These are phyloP conservation scores for Echinarachnius parma DNA, from an alignment of 53 echinoderm and acorn worm genomes.

Conservation along the genomic window DNA sequence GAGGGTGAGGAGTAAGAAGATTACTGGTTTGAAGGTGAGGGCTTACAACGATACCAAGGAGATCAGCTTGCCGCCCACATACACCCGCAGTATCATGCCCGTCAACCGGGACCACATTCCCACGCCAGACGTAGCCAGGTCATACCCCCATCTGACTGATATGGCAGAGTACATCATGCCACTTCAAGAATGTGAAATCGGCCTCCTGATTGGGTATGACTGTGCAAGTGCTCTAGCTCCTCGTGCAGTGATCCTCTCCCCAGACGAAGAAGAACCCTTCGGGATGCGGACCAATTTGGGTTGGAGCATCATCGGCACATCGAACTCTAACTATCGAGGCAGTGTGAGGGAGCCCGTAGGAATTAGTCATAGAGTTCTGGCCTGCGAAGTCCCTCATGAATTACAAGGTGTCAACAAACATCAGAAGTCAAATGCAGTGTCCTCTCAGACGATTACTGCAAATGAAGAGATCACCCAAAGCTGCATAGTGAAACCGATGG, in stretches of 20 bases:
- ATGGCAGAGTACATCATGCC: slow-evolving; percentile 44
- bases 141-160: slow-evolving; percentile 33
- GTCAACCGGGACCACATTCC: slow-evolving; percentile 54
- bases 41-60: neutral
- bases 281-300: slow-evolving; percentile 50
- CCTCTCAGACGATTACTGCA: neutral
- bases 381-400: slow-evolving; percentile 8
- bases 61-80: slow-evolving; percentile 2
- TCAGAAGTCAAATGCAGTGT: neutral
- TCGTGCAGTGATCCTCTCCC: slow-evolving; percentile 27
- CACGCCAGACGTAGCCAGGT: slow-evolving; percentile 43
- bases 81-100: slow-evolving; percentile 29
- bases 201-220: slow-evolving; percentile 42
- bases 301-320: slow-evolving; percentile 57
- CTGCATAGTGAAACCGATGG: too few species aligned
- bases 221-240: slow-evolving; percentile 54
- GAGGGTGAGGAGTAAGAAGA: slow-evolving; percentile 1
- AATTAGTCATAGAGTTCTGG: slow-evolving; percentile 28
- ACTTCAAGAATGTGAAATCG: slow-evolving; percentile 42
- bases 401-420: neutral
- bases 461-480: slow-evolving; percentile 50
- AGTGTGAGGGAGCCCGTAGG: slow-evolving; percentile 30
- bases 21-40: slow-evolving; percentile 2
- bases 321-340: slow-evolving; percentile 23
- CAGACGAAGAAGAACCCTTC: slow-evolving; percentile 40